Base-by-base conservation (phyloP, 2,797 vertebrate genomes). In the Myripristis jacobus region DNA sequence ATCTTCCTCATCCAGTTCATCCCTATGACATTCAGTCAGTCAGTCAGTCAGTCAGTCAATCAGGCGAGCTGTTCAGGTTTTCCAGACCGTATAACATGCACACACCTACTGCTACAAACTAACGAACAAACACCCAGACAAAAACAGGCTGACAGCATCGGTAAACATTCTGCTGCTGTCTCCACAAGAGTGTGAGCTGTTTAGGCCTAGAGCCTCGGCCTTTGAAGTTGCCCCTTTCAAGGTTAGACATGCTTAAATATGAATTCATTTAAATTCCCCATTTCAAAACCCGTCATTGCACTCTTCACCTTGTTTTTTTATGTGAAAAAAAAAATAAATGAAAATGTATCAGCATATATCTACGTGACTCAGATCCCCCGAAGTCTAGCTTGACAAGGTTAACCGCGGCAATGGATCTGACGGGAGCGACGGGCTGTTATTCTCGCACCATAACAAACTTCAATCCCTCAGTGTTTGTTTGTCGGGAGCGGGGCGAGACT, bases 191-290 rank as follows among this genome's bases (percentile, higher is more conserved):
- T 65, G 62, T 61, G 43, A 61, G 65, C 59, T 84, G 77, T 86
- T 88, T 74, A 61, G 80, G 79, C 84, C 84, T 55, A 29, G 59
- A 72, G 85, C 82, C 80, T 66, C 2, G 3, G 29, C 47, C 79
- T 91, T 88, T 90, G 84, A 90, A 85, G 84, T 81, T 68, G 59
- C 48, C 66, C 34, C 53, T 82, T 85, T 80, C 81, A 88, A 83
- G 86, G 87, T 87, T 82, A 81, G 58, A 89, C 82, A 83, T 87
- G 80, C 75, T 83, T 76, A 69, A 84, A 86, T 72, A 73, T 70
- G 61, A 78, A 87, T 76, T 78, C 16, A 83, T 83, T 88, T 82
- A 75, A 78, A 89, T 87, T 70, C 53, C n/a, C 51, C 52, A 63
- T 86, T 77, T 67, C 22, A 76, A 77, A 80, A 67, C 57, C 67